Evolutionary conservation across 2,797 vertebrate species (phyloP), one percentile per base, ranked within the genome.

Genomic region (Octomys mimax): DNA sequence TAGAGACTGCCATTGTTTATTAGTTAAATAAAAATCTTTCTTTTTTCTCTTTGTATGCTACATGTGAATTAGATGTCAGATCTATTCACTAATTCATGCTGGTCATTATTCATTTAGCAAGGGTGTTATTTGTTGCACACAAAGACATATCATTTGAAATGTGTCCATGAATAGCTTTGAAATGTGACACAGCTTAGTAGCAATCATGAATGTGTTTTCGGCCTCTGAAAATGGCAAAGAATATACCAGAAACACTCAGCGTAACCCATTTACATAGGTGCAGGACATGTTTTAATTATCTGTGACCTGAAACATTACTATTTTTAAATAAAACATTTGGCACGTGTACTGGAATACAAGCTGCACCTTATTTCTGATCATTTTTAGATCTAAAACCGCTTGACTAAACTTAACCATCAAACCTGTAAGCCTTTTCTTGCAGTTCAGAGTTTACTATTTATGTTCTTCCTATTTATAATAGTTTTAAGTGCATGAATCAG

Each of bases 41-140:
- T 52, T 87, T 59, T 92, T 13, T 94, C 33, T 11, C 71, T 71
- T 33, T 73, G 66, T 64, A 4, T 26, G 8, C 92, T 57, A 70
- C 61, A 71, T 94, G 96, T 59, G 82, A 98, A 93, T 91, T 39
- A 96, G 84, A 64, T 97, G 62, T 97, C 95, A 98, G 62, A 77
- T 57, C 54, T 95, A 89, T 95, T 97, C 18, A 68, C 96, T 95
- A 88, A 96, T 85, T 96, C 77, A n/a, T 71, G 70, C 39, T 78
- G 83, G 68, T 9, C 87, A 79, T 81, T 92, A 88, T 77, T 97
- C 97, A 98, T 96, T 97, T 92, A 96, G 54, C 49, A 95, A 33
- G 14, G n/a, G 86, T 90, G 62, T 93, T 97, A 92, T 93, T 97
- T 97, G 39, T 81, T 33, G 6, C n/a, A 91, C 86, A 71, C 54